A percentile compares a stretch with the other conserved stretches of the same genome.
Evolutionary conservation across 2,888 invertebrate genomes (phyloP).

Genomic region (Limenitis camilla): DNA sequence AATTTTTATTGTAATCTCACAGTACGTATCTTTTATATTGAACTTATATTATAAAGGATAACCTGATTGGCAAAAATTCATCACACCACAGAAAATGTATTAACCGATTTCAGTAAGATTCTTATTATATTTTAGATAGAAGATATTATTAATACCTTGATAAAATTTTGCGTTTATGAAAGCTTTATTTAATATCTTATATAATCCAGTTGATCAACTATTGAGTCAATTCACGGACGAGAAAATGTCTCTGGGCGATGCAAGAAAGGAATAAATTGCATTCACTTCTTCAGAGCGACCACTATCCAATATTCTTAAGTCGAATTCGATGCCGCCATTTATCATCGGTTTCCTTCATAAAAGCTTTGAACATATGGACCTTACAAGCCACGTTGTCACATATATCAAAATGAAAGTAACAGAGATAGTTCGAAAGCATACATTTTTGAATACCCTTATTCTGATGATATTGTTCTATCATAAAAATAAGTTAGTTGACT

Average conservation of each 20-base stretch:
- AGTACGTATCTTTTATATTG: neutral
- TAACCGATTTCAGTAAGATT: too few relatives aligned
- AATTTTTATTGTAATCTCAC: neutral
- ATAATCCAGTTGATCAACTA: constrained; percentile 1
- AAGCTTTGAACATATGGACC: constrained; percentile 14
- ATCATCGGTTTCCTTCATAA: constrained; percentile 17
- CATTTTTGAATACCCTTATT: too few relatives aligned
- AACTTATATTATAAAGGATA: too few relatives aligned
- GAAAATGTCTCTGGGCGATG: constrained; percentile 21
- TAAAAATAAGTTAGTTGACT: too few relatives aligned
- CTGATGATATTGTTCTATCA: too few relatives aligned
- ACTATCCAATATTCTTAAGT: constrained; percentile 25
- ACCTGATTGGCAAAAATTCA: too few relatives aligned
- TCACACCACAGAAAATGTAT: too few relatives aligned
- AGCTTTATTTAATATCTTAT: too few relatives aligned
- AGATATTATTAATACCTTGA: too few relatives aligned
- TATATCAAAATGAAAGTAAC: neutral
- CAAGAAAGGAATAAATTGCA: constrained; percentile 25
- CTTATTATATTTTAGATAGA: too few relatives aligned
- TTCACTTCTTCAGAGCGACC: constrained; percentile 21
- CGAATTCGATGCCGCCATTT: constrained; percentile 21
- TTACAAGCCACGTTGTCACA: constrained; percentile 2
- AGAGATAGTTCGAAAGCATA: neutral
- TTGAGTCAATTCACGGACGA: constrained; percentile 17
- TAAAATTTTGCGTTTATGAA: too few relatives aligned